Evolutionary conservation across 2,113 vertebrate species (phyloP).

Genomic region (Capricornis sumatraensis): DNA sequence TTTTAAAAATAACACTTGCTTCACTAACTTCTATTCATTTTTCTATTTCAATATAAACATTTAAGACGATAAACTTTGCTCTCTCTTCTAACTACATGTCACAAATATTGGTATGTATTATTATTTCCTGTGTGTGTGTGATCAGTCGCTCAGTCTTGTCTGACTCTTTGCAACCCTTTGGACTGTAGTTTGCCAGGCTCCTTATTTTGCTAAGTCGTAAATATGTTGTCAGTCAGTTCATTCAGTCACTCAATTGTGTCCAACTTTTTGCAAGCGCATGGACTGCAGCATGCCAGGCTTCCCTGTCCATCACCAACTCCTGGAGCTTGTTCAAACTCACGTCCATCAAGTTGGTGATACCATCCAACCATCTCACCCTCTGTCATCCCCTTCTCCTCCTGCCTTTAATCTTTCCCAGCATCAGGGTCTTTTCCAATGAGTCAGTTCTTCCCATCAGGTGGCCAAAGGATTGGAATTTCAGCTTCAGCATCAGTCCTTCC

Average conservation of each 20-base stretch:
- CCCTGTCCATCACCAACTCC: not conserved
- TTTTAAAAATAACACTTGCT: not conserved
- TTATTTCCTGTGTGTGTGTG: not conserved
- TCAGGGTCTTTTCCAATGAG: not conserved
- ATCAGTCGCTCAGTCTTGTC: not conserved
- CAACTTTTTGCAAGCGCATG: not conserved
- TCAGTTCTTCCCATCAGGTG: not conserved
- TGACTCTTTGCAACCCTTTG: not conserved
- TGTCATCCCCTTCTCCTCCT: not conserved
- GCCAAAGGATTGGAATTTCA: not conserved
- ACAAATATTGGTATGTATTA: not conserved
- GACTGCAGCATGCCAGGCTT: fast-evolving
- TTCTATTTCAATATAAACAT: not conserved
- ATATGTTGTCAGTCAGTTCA: not conserved
- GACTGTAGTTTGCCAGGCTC: not conserved
- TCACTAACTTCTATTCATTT: not conserved
- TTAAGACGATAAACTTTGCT: not conserved
- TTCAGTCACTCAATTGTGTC: not conserved
- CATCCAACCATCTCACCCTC: not conserved
- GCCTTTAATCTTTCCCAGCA: not conserved
- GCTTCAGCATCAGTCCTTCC: not conserved
- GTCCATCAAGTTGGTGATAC: not conserved
- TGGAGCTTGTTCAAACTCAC: not conserved
- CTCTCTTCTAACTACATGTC: not conserved
- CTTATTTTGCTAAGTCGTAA: not conserved